Conservation (phyloP, 30 jellyfish, hydroid and myxozoan genomes). For the Aurelia sp. region DNA sequence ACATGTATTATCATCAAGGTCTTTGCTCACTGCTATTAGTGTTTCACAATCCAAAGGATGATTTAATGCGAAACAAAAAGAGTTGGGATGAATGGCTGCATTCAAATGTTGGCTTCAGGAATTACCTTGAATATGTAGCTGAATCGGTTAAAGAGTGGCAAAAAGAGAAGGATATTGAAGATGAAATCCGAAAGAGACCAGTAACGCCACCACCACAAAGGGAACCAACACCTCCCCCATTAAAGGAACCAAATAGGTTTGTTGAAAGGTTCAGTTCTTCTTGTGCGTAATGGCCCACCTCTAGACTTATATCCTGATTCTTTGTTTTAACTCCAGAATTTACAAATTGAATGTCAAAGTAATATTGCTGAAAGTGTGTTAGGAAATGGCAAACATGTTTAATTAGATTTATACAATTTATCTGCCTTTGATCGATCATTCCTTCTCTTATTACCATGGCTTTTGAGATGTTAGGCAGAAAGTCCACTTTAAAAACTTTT, state of each 20-base stretch:
- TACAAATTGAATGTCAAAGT: no score
- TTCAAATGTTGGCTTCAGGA: slow-evolving; percentile 90
- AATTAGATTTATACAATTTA: no score
- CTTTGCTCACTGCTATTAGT: slow-evolving; percentile 50
- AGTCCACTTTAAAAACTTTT: no score
- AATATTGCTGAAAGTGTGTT: no score
- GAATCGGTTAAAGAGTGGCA: slow-evolving; percentile 80
- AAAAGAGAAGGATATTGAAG: slow-evolving; percentile 54
- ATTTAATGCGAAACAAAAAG: slow-evolving; percentile 28
- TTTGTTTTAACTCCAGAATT: no score
- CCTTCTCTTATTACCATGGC: no score
- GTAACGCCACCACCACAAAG: slow-evolving; percentile 55
- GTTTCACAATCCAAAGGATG: slow-evolving; percentile 79
- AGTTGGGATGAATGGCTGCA: slow-evolving; percentile 91
- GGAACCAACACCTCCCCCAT: slow-evolving; percentile 77
- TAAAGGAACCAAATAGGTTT: slow-evolving; percentile 74
- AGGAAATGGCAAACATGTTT: no score
- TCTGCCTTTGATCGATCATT: no score
- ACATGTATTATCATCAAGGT: slow-evolving; percentile 72
- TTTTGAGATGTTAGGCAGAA: no score
- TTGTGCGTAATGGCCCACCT: no score
- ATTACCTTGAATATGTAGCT: slow-evolving; percentile 81
- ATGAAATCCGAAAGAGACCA: slow-evolving; percentile 47
- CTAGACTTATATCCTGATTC: no score
- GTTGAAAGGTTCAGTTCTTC: no score